phyloP scores from a whole-genome alignment of 2,113 vertebrate species.

The Meriones unguiculatus region DNA sequence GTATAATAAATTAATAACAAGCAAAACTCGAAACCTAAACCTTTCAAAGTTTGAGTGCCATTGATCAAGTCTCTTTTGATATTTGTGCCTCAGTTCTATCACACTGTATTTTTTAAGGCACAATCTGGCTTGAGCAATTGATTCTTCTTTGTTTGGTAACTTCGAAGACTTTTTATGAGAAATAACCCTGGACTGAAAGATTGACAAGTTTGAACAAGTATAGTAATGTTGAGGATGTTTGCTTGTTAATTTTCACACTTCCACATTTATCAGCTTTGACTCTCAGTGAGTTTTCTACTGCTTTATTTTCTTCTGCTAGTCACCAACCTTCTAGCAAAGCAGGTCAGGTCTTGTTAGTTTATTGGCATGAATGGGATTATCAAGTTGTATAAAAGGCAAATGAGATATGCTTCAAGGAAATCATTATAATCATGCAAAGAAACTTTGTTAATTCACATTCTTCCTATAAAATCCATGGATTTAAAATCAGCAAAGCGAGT shows the following conservation, averaged over 20 bases:
- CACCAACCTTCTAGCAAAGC: not conserved
- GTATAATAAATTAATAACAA: not conserved
- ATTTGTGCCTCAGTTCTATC: not conserved
- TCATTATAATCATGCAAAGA: not conserved
- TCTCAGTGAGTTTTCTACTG: not conserved
- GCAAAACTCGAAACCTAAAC: not conserved
- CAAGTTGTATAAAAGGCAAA: not conserved
- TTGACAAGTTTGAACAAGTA: not conserved
- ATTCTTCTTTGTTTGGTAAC: conserved; percentile 36
- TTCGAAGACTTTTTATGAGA: not conserved
- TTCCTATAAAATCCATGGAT: not conserved
- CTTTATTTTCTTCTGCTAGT: not conserved
- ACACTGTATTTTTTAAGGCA: not conserved
- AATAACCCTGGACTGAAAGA: not conserved
- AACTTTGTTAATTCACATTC: not conserved
- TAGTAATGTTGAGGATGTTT: not conserved
- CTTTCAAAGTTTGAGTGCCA: not conserved
- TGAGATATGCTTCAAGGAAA: not conserved
- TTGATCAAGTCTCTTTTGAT: not conserved
- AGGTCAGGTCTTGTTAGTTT: not conserved
- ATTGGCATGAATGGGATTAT: not conserved
- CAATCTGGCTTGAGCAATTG: not conserved
- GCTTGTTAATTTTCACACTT: conserved; percentile 24
- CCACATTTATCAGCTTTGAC: not conserved
- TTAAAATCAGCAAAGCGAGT: not conserved